Conservation (phyloP, 2,797 vertebrate genomes). For the Oreochromis grahami region DNA sequence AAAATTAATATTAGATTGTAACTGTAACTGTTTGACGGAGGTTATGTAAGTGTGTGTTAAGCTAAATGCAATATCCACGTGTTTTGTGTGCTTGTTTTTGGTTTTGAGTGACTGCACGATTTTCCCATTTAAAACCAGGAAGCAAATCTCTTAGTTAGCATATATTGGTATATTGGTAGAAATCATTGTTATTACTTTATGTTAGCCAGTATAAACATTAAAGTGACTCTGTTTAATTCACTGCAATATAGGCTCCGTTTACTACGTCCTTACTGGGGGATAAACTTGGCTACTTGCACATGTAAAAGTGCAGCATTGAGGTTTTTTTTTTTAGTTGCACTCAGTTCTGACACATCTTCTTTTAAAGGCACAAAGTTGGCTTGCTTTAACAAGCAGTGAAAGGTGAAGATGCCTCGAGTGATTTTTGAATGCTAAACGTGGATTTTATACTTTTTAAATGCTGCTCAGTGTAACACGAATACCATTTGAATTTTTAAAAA, state of each 20-base stretch:
- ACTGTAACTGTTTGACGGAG: background rate
- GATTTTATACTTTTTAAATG: background rate
- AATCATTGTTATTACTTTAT: background rate
- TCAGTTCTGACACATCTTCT: background rate
- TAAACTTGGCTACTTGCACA: background rate
- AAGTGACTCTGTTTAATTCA: background rate
- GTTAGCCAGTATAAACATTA: background rate
- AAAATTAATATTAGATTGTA: background rate
- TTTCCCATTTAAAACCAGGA: background rate
- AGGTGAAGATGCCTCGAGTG: background rate
- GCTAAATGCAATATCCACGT: background rate
- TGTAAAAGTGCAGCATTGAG: background rate
- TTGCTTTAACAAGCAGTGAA: background rate
- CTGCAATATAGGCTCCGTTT: background rate
- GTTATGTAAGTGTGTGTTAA: background rate
- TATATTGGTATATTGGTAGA: background rate
- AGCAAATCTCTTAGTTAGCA: background rate
- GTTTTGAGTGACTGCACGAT: background rate
- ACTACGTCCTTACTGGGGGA: background rate
- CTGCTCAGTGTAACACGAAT: background rate
- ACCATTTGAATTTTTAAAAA: background rate
- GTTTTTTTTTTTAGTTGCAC: background rate
- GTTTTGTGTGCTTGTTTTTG: background rate
- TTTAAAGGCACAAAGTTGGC: background rate
- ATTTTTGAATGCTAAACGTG: background rate